Evolutionary conservation across 1,140 invertebrate genomes (phyloP), one percentile per base, ranked within the genome.

Genomic region (Ceratina australensis): DNA sequence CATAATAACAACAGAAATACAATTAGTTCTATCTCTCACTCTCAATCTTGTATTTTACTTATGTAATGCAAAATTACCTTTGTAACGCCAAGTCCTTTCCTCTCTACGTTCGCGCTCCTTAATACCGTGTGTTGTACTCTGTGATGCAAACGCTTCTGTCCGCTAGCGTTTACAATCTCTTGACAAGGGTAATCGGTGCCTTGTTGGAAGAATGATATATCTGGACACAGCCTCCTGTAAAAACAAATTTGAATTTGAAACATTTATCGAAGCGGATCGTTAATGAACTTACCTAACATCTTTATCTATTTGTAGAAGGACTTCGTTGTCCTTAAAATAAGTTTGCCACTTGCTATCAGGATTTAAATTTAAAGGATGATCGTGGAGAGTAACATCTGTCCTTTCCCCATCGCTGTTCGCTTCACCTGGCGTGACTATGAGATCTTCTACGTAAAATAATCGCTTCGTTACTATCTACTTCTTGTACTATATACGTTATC

Each of bases 271-370:
- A 7, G 15, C n/a, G 54, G 18, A 33, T 15, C 1, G 8, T 59
- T n/a, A 12, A 0, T 12, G 50, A 28, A 33, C 22, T 80, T 89
- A 95, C 95, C 97, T 94, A 22, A 99, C 98, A 93, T 99, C 98
- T 92, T 99, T 99, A 90, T 99, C 98, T 87, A 99, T 99, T 94
- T 99, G 98, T 68, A 98, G 91, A 13, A 99, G 90, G 80, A 98
- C 97, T 93, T 99, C 98, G 92, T 99, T 99, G 89, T 99, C 98
- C 91, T 97, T 98, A 90, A 99, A 99, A 90, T 95, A 98, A 0
- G 95, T 95, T 78, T 96, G 96, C 98, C 98, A 99, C 72, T 97
- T 95, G 87, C 98, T 98, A 79, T 97, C 96, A 3, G 98, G 98
- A 89, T 97, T 98, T 24, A 96, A 95, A 92, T 97, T 99, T n/a